Percentiles rank a stretch among this genome's conserved stretches.
Conservation (phyloP, 1,140 invertebrate species). For the Drosophila tristis region DNA sequence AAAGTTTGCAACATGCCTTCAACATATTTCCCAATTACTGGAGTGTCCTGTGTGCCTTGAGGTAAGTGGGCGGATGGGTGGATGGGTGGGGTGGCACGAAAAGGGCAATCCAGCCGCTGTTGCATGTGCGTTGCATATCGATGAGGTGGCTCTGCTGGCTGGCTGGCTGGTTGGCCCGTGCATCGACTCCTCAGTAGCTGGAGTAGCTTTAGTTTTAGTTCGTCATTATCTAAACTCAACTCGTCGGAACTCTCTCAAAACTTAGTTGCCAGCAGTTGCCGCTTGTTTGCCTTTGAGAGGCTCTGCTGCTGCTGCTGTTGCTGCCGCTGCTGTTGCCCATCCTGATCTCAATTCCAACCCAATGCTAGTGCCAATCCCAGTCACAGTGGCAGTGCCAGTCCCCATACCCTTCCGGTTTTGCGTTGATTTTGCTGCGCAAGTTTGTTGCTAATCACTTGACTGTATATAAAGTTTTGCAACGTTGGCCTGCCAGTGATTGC, state of each 20-base stretch:
- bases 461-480: slow-evolving; percentile 72
- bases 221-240: slow-evolving; percentile 74
- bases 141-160: slow-evolving; percentile 55
- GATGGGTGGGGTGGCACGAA: slow-evolving; percentile 2
- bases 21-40: slow-evolving; percentile 85
- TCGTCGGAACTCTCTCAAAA: slow-evolving; percentile 53
- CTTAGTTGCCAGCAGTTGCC: slow-evolving; percentile 65
- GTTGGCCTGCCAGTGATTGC: slow-evolving; percentile 65
- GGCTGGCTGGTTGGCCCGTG: slow-evolving; percentile 11
- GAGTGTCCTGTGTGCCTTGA: slow-evolving; percentile 85
- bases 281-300: slow-evolving; percentile 70
- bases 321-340: no score
- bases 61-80: slow-evolving; percentile 63
- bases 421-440: slow-evolving; percentile 76
- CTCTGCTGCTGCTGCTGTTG: background rate
- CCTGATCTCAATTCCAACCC: background rate
- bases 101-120: background rate
- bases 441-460: slow-evolving; percentile 79
- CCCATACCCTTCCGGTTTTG: slow-evolving; percentile 53
- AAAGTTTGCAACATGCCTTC: slow-evolving; percentile 84
- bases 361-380: slow-evolving; percentile 10
- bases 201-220: slow-evolving; percentile 65
- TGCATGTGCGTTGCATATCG: slow-evolving; percentile 76
- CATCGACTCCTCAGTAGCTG: no score
- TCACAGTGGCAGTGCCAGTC: slow-evolving; percentile 9